Conservation (phyloP, 2,888 invertebrate genomes). For the Synergus japonicus region DNA sequence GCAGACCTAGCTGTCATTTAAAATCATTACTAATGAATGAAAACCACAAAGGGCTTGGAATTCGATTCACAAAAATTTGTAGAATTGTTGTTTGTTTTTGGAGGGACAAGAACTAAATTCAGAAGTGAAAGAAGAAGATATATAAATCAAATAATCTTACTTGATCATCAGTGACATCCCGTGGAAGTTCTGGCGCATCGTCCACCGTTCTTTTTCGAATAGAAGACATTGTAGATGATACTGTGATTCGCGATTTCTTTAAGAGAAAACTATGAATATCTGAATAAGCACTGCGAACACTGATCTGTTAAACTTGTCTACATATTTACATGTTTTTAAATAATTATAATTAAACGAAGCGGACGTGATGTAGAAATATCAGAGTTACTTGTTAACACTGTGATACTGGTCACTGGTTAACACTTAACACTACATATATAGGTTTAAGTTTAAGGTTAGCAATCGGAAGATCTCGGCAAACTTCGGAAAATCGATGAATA, state of each 20-base stretch:
- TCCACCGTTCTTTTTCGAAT: slow-evolving; percentile 71
- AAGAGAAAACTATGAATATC: slow-evolving; percentile 48
- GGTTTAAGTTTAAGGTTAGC: not conserved
- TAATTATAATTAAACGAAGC: slow-evolving; percentile 62
- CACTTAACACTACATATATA: not conserved
- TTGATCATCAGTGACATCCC: slow-evolving; percentile 73
- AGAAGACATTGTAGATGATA: slow-evolving; percentile 69
- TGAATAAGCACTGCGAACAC: slow-evolving; percentile 59
- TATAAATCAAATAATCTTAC: slow-evolving; percentile 59
- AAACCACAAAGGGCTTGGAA: not conserved
- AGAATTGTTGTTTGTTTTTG: not conserved
- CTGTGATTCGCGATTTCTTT: slow-evolving; percentile 3
- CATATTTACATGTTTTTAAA: slow-evolving; percentile 73
- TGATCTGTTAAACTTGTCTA: slow-evolving; percentile 54
- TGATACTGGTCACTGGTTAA: not conserved
- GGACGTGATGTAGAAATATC: slow-evolving; percentile 66
- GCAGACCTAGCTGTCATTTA: not conserved
- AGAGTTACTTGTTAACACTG: slow-evolving; percentile 50
- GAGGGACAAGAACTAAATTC: not conserved
- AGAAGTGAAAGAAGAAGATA: slow-evolving; percentile 46
- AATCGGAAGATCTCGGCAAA: slow-evolving; percentile 58
- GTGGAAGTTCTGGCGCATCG: slow-evolving; percentile 64
- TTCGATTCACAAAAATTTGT: not conserved
- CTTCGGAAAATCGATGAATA: slow-evolving; percentile 66
- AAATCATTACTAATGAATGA: slow-evolving; percentile 20